Evolutionary conservation across 2,113 vertebrate genomes (phyloP), one percentile per base, ranked within the genome.

Genomic region (Dicerorhinus sumatrensis): DNA sequence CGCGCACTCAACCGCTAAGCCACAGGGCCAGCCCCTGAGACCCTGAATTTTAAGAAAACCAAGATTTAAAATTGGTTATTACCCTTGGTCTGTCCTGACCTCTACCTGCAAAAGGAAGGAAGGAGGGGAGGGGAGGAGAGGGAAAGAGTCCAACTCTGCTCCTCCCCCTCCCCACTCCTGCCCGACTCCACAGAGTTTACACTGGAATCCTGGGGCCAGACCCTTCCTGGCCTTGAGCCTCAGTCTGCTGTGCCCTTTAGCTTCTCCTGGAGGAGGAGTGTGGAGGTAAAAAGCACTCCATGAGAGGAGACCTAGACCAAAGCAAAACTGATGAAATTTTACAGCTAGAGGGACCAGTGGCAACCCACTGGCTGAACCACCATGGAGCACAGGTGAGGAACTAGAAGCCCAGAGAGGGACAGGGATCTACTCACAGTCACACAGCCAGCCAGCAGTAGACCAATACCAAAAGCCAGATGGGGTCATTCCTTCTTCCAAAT

Each of bases 41-140:
- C 48, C 27, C 60, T 79, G 39, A 89, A 65, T 46, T 67, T 81
- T 87, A 88, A 88, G 51, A 33, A 85, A 95, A 94, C 17, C 20
- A 60, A 89, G 63, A 65, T 48, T 80, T 77, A 86, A 86, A 86
- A 92, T 29, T 13, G 13, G 16, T n/a, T 60, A 73, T 36, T 92
- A 9, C 16, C 42, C 65, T 83, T 83, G 33, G 65, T 85, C 84
- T 94, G 18, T 77, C 29, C 69, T 72, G 25, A 88, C n/a, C 31
- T 90, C 77, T 25, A 96, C 76, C 39, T 87, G 20, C 5, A 70
- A 70, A 20, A 98, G 97, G 70, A 98, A 84, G 17, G 25, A 33
- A 54, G 58, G 5, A 58, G 42, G 20, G 2, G 0, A 1, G 60
- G 23, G 16, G 21, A 85, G 56, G 10, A 29, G 20, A 89, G 36